phyloP scores from a whole-genome alignment of 2,797 vertebrate genomes.

The Premnoplex brunnescens region DNA sequence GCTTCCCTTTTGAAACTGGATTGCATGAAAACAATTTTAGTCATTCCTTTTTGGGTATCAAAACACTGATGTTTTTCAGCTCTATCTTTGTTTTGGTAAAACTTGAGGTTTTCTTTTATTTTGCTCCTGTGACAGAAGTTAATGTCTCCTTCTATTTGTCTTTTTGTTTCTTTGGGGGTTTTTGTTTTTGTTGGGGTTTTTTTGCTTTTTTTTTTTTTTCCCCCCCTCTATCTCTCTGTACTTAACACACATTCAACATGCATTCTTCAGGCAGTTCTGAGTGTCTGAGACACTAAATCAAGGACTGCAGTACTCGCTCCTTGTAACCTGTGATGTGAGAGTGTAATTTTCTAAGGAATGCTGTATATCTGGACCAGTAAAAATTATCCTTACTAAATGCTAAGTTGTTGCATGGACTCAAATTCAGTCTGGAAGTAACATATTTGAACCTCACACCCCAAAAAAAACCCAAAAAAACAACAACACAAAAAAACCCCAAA shows the following conservation, averaged over 20 bases:
- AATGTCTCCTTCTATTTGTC: background rate
- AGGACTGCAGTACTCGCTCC: background rate
- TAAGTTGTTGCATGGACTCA: background rate
- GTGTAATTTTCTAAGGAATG: background rate
- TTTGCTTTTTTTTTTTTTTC: too few relatives aligned
- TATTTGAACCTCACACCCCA: background rate
- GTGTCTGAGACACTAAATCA: background rate
- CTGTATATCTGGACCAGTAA: background rate
- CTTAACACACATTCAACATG: background rate
- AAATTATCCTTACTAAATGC: background rate
- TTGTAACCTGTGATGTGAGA: accelerated
- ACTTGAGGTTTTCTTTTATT: background rate
- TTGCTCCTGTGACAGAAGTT: background rate
- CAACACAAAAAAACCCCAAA: background rate
- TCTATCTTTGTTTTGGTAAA: background rate
- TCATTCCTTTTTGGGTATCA: background rate
- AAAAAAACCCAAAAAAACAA: too few relatives aligned
- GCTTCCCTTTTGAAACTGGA: background rate
- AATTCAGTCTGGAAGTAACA: background rate
- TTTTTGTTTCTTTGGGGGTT: background rate
- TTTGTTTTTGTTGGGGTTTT: too few relatives aligned
- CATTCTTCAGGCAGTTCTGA: background rate
- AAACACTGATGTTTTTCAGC: background rate
- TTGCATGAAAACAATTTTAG: background rate
- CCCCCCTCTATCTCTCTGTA: background rate